Percentiles rank a stretch among this genome's conserved stretches.
phyloP scores from a whole-genome alignment of 2,888 invertebrate genomes.

The Phania funesta region DNA sequence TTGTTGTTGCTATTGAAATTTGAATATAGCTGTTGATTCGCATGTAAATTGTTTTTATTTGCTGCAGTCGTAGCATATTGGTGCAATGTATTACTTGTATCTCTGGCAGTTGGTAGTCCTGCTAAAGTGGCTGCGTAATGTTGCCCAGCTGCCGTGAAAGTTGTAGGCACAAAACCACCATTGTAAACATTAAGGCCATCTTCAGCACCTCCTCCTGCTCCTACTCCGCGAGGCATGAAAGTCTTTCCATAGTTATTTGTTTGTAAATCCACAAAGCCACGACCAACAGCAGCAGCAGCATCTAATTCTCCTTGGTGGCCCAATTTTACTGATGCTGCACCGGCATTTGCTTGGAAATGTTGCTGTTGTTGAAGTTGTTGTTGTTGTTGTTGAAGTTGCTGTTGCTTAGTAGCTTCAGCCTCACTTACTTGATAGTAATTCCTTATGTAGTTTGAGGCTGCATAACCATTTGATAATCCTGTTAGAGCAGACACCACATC shows the following conservation, averaged over 20 bases:
- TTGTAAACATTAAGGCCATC: conserved; percentile 42
- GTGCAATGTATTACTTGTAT: conserved; percentile 33
- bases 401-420: conserved; percentile 15
- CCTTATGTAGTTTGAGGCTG: conserved; percentile 36
- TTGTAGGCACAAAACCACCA: conserved; percentile 69
- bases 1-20: conserved; percentile 49
- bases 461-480: conserved; percentile 61
- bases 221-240: neutral
- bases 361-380: neutral
- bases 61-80: conserved; percentile 32
- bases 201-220: neutral
- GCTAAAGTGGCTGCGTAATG: conserved; percentile 67
- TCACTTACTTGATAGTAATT: conserved; percentile 48
- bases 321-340: neutral
- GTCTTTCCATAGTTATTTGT: conserved; percentile 50
- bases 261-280: conserved; percentile 24
- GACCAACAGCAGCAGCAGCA: conserved; percentile 32
- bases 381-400: conserved; percentile 9
- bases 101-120: conserved; percentile 31
- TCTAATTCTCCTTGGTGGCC: conserved; percentile 7
- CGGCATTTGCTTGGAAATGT: conserved; percentile 11
- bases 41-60: conserved; percentile 73
- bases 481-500: conserved; percentile 45
- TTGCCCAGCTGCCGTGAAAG: conserved; percentile 70
- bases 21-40: conserved; percentile 30